A percentile compares a stretch with the other conserved stretches of the same genome.
Conservation (phyloP, 2,888 invertebrate genomes). For the Dicycla oo region DNA sequence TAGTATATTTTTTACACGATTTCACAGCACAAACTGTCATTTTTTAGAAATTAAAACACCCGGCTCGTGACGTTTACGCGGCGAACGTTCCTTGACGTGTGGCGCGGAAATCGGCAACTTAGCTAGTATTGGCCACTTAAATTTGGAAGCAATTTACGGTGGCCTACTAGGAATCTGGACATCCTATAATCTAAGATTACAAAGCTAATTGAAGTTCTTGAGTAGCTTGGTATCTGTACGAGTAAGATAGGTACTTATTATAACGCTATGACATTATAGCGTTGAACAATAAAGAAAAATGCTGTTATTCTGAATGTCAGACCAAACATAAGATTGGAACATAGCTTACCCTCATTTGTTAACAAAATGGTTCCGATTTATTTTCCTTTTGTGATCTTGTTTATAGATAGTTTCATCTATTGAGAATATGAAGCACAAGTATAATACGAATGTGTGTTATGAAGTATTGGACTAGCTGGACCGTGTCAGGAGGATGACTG, state of each 20-base stretch:
- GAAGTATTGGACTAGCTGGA: conserved; percentile 52
- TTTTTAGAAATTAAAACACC: no score
- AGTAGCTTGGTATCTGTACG: neutral
- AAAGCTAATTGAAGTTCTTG: neutral
- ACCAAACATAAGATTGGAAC: conserved; percentile 78
- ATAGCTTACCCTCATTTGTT: conserved; percentile 80
- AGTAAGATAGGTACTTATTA: conserved; percentile 54
- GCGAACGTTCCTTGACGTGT: no score
- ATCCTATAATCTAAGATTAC: no score
- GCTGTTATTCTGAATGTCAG: conserved; percentile 71
- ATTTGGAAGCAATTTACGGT: no score
- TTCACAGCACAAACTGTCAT: no score
- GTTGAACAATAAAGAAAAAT: conserved; percentile 68
- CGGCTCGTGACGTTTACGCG: no score
- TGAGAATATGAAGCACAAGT: conserved; percentile 71
- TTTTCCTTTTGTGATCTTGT: conserved; percentile 77
- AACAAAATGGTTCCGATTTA: conserved; percentile 81
- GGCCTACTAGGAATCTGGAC: no score
- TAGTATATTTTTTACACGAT: no score
- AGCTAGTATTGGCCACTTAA: no score
- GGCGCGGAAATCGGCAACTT: no score
- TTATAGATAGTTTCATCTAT: conserved; percentile 78
- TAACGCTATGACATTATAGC: conserved; percentile 62
- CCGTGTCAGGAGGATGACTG: conserved; percentile 31
- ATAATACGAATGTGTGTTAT: conserved; percentile 59